Percentiles rank a stretch among this genome's conserved stretches.
Evolutionary conservation across 2,888 invertebrate genomes (phyloP).

Genomic region (Teinopalpus imperialis): DNA sequence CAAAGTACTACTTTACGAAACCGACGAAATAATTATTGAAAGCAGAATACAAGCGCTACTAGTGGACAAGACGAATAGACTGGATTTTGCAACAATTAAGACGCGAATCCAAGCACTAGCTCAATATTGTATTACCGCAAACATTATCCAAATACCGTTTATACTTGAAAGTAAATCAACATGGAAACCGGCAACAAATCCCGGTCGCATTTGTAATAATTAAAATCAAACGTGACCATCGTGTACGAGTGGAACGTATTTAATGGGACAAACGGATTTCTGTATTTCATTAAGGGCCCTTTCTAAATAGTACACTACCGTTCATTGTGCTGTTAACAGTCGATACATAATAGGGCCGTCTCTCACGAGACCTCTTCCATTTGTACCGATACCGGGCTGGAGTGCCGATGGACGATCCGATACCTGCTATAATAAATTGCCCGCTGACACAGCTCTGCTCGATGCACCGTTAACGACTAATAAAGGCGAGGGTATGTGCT

Average conservation of each 20-base stretch:
- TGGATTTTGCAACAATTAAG: too few relatives aligned
- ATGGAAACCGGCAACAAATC: background rate
- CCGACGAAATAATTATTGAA: too few relatives aligned
- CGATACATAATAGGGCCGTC: constrained; percentile 17
- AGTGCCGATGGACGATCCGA: constrained; percentile 50
- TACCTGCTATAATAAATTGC: constrained; percentile 69
- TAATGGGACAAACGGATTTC: constrained; percentile 12
- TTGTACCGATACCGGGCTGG: constrained; percentile 43
- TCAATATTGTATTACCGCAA: background rate
- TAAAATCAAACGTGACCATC: constrained; percentile 15
- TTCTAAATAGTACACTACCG: constrained; percentile 20
- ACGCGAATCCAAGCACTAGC: too few relatives aligned
- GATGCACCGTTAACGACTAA: constrained; percentile 62
- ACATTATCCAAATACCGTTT: background rate
- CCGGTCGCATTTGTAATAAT: constrained; percentile 9
- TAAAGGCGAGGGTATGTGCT: constrained; percentile 32
- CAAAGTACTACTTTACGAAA: too few relatives aligned
- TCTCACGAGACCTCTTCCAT: constrained; percentile 38
- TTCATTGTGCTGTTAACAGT: constrained; percentile 32
- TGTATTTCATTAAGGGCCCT: constrained; percentile 21
- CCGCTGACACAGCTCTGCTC: constrained; percentile 54
- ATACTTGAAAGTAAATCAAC: constrained; percentile 5
- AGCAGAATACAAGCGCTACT: too few relatives aligned
- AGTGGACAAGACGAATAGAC: too few relatives aligned
- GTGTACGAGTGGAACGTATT: constrained; percentile 3